Percentiles rank a stretch among this genome's conserved stretches.
Conservation (phyloP, 2,113 vertebrate species). For the Lepidothrix coronata region DNA sequence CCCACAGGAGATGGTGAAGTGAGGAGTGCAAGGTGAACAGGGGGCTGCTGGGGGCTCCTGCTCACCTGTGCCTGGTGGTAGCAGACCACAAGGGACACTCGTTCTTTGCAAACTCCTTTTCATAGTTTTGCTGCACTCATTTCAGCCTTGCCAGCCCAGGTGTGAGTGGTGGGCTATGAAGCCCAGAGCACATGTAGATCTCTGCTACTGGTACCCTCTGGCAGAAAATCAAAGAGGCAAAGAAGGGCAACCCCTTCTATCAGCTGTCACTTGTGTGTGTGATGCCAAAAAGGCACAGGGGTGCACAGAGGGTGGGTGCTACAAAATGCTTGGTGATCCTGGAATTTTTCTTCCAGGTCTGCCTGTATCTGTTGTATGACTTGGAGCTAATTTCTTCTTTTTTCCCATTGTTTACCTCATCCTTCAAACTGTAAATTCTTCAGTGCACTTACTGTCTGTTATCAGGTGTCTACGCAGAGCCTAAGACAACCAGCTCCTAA, state of each 20-base stretch:
- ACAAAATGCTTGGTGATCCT: fast-evolving
- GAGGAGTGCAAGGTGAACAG: neutral
- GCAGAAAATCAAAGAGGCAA: neutral
- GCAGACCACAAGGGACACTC: neutral
- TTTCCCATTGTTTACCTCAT: neutral
- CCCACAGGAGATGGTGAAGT: neutral
- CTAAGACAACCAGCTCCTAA: neutral
- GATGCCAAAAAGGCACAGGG: neutral
- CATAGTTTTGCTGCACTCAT: too few relatives aligned
- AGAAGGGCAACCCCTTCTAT: neutral
- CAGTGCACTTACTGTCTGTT: neutral
- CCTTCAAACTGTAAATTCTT: neutral
- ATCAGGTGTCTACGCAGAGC: neutral
- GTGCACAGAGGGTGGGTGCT: fast-evolving
- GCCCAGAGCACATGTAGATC: neutral
- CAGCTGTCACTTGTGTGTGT: fast-evolving
- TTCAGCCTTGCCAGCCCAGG: neutral
- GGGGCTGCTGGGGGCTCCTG: fast-evolving
- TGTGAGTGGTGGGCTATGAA: neutral
- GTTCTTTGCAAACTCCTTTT: neutral
- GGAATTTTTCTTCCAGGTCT: neutral
- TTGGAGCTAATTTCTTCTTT: neutral
- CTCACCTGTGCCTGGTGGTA: fast-evolving
- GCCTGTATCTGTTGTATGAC: neutral
- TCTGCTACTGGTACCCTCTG: neutral